Base-by-base conservation (phyloP, 1,140 invertebrate species). In the Gerris buenoi region DNA sequence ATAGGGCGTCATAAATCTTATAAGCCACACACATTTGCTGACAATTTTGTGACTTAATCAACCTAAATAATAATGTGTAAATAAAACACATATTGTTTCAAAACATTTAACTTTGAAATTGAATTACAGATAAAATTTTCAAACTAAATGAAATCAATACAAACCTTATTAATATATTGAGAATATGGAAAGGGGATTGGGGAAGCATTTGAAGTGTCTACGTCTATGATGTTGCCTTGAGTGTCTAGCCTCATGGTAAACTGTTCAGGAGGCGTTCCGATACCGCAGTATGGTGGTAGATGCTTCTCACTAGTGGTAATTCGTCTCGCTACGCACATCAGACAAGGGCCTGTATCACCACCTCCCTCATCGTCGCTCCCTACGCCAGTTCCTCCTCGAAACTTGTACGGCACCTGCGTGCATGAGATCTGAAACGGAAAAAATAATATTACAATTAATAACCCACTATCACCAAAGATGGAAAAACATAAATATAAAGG, bases 241-340 rank as follows among this genome's bases (percentile, higher is more conserved):
- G 84, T 81, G 79, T 95, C 91, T 75, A 96, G 82, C 81, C 91
- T 91, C 75, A 95, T 91, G 73, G 91, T 91, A 78, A 97, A 94
- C 77, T 94, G 90, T 78, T 94, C 90, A 71, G 91, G 81, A 73
- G 81, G 78, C 74, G 83, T 77, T 72, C 83, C 81, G n/a, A 46
- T 46, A 18, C 33, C 18, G 33, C 33, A 46, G 18, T 10, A 46
- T 46, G 33, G 5, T 46, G 33, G 5, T 72, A 84, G 80, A 71
- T 85, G 84, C 74, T 92, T 89, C 76, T 96, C 92, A 74, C 85
- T 88, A 70, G 86, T 82, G 69, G n/a, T n/a, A 72, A 94, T 87
- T 75, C 92, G 82, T 74, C 91, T 89, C 75, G 86, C 88, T 57
- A 91, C 86, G 80, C 90, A 93, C 79, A 93, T 83, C 69, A 90